Evolutionary conservation across 30 jellyfish, hydroid and myxozoan genomes (phyloP), one percentile per base, ranked within the genome.

Genomic region (Aurelia aurita): DNA sequence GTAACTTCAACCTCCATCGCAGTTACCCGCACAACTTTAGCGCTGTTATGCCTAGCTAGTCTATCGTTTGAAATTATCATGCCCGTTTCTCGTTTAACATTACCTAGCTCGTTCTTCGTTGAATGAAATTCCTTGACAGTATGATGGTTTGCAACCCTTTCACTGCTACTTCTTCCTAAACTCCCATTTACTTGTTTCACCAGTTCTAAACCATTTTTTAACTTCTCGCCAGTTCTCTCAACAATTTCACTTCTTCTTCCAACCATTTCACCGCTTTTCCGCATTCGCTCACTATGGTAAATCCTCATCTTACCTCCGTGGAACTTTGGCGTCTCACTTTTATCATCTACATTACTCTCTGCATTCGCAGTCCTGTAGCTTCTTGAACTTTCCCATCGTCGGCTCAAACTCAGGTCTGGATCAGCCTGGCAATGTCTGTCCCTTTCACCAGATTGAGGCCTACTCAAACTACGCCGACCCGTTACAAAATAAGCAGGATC

Each of bases 401-500:
- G 29, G 29, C 67, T 55, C 67, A 55, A 55, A 15, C 67, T 22
- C 12, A 55, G 67, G 51, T 39, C 51, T 39, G 14, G 51, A 39
- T 39, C 51, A 39, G 51, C 51, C 0, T 6, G 15, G 51, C 0
- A 39, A 39, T 39, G 51, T 14, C 67, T 55, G 29, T 55, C 67
- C 12, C 67, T 15, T 22, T 55, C 67, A 9, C 67, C 67, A 55
- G 67, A 55, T 27, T 60, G 66, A 32, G 61, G 69, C 27, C 59
- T 47, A 22, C 74, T 18, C 19, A 31, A 15, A 19, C 19, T 55
- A 6, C 73, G 44, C 65, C 46, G 51, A 25, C 76, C 87, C 1
- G 53, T 58, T 3, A 77, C 69, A 62, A 77, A 44, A 59, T 58
- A 77, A 43, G 79, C 62, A 15, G 88, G 88, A 19, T 60, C 88